Base-by-base conservation (phyloP, 2,113 vertebrate genomes). In the Anhinga anhinga region DNA sequence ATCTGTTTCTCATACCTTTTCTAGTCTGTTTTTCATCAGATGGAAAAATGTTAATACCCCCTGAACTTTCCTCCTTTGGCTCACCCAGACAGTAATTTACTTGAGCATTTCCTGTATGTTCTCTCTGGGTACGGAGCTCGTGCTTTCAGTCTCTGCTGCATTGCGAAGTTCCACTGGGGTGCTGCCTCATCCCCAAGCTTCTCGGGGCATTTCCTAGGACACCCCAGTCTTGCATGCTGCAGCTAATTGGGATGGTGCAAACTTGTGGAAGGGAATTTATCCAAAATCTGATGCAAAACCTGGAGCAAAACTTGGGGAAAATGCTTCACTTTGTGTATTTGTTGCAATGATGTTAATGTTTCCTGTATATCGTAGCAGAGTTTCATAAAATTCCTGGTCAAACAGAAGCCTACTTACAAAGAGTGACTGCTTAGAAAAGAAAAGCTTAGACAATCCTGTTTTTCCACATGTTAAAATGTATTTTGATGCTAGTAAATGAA, bases 1-100 rank as follows among this genome's bases (percentile, higher is more conserved):
- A 73, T 89, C 61, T 93, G 40, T 79, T 97, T 94, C 86, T 95
- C 52, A 53, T 93, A 92, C 66, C 80, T 95, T 88, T 95, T 86
- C 55, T 92, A 77, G 80, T 58, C 93, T 94, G 72, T 52, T 93
- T 93, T 92, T 82, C 42, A 45, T 97, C 79, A 82, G 69, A 59
- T 69, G 62, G 69, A 92, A 80, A 91, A 77, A 83, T 66, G n/a
- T 84, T 96, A 95, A 92, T 66, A 58, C 21, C 30, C 22, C 9
- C 38, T 95, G 87, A 90, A 80, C 86, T 83, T 85, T 65, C 34
- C 49, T 84, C 22, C 45, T 89, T 80, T 90, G 84, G 82, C 81
- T 90, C 76, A 89, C 70, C 59, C 16, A 1, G 45, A 26, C 59
- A 58, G 81, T 89, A 71, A 92, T 88, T 76, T 88, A 84, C 42